Conservation (phyloP, 2,797 vertebrate genomes). For the Ambastaia sidthimunki region DNA sequence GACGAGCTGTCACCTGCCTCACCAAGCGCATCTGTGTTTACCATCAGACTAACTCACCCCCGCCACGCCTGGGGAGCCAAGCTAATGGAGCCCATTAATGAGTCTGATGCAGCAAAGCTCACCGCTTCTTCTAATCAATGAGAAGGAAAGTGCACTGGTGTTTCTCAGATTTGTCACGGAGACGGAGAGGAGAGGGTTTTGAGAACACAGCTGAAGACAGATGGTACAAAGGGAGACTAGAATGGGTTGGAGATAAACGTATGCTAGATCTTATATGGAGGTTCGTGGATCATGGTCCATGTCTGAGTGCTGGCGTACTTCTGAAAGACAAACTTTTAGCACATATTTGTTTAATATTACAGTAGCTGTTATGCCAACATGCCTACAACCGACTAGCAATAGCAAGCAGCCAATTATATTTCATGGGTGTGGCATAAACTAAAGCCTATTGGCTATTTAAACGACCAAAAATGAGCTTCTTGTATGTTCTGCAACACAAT, state of each 20-base stretch:
- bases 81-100: constrained; percentile 64
- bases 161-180: constrained; percentile 49
- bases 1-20: constrained; percentile 53
- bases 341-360: neutral
- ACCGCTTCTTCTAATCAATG: constrained; percentile 59
- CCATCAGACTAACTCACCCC: constrained; percentile 58
- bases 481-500: neutral
- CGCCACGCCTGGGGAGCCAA: constrained; percentile 44
- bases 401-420: neutral
- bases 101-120: constrained; percentile 57
- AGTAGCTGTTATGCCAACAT: neutral
- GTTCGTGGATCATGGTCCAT: neutral
- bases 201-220: constrained; percentile 21
- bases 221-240: constrained; percentile 5
- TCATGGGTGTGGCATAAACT: neutral
- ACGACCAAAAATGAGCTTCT: neutral
- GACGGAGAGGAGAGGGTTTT: constrained; percentile 38
- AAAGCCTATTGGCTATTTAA: neutral
- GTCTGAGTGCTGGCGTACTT: neutral
- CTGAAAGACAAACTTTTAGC: neutral
- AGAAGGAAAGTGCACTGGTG: constrained; percentile 49
- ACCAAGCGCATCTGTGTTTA: constrained; percentile 60
- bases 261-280: neutral
- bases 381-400: too few species aligned
- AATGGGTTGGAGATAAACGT: constrained; percentile 26